Evolutionary conservation across 2,888 invertebrate species (phyloP).

Genomic region (Idaea dimidiata): DNA sequence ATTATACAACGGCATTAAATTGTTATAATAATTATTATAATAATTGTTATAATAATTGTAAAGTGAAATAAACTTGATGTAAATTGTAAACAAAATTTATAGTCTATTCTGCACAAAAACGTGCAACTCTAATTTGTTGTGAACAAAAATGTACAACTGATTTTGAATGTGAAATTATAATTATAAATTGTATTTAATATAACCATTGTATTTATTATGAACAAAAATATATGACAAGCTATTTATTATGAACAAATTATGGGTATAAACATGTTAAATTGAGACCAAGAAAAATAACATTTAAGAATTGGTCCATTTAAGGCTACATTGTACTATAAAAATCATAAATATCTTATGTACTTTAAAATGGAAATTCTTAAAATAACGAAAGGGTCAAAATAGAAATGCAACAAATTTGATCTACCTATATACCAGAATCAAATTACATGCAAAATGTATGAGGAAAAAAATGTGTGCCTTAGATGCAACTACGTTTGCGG

Average conservation of each 20-base stretch:
- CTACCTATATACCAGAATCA: not conserved
- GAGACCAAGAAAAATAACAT: not conserved
- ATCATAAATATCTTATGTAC: not conserved
- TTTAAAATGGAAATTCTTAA: not conserved
- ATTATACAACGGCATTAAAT: too few species aligned
- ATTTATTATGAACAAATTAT: not conserved
- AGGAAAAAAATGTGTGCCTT: constrained; percentile 55
- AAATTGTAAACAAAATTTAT: not conserved
- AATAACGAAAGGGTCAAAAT: not conserved
- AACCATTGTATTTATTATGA: constrained; percentile 2
- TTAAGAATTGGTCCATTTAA: not conserved
- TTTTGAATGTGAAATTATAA: constrained; percentile 3
- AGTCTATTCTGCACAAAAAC: not conserved
- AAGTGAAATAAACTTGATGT: not conserved
- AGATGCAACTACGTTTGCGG: constrained; percentile 55
- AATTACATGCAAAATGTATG: not conserved
- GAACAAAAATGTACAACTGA: not conserved
- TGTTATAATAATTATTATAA: too few species aligned
- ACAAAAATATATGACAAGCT: constrained; percentile 6
- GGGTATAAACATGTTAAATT: not conserved
- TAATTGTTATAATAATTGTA: too few species aligned
- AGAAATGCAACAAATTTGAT: not conserved
- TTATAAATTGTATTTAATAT: not conserved
- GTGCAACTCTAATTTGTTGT: not conserved
- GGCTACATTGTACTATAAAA: not conserved